phyloP scores from a whole-genome alignment of 2,888 invertebrate species.

The Caenorhabditis doughertyi region DNA sequence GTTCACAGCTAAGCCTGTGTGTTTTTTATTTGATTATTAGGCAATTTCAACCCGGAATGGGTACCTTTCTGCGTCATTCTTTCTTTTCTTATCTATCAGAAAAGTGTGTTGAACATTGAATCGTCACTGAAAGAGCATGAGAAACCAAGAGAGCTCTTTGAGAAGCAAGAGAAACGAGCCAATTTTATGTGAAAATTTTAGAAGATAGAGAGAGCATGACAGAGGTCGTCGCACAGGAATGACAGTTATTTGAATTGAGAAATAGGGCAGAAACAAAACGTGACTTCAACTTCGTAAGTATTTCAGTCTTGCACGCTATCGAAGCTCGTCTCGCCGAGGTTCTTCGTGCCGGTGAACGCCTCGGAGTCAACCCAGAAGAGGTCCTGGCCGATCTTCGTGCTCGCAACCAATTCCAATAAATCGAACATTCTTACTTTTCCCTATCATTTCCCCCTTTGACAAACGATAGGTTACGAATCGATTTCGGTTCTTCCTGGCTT shows the following conservation, averaged over 20 bases:
- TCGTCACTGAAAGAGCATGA: constrained; percentile 20
- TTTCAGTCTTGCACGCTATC: constrained; percentile 80
- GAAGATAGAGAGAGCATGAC: constrained; percentile 1
- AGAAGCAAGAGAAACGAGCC: constrained; percentile 10
- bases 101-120: constrained; percentile 47
- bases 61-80: constrained; percentile 51
- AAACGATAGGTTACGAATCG: not conserved
- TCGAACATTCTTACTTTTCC: not conserved
- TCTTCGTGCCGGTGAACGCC: constrained; percentile 79
- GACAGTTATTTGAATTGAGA: constrained; percentile 12
- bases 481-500: constrained; percentile 36
- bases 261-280: not conserved
- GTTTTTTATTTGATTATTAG: constrained; percentile 20
- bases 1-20: not conserved
- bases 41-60: constrained; percentile 45
- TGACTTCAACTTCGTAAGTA: not conserved
- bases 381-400: constrained; percentile 77
- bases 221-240: constrained; percentile 15
- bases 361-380: constrained; percentile 80
- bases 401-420: constrained; percentile 71
- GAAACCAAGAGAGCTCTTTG: constrained; percentile 11
- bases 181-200: constrained; percentile 46
- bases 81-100: constrained; percentile 15
- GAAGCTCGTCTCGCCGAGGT: constrained; percentile 80
- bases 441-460: constrained; percentile 1